Evolutionary conservation across 2,888 invertebrate genomes (phyloP), one percentile per base, ranked within the genome.

Genomic region (Zaprionus bogoriensis): DNA sequence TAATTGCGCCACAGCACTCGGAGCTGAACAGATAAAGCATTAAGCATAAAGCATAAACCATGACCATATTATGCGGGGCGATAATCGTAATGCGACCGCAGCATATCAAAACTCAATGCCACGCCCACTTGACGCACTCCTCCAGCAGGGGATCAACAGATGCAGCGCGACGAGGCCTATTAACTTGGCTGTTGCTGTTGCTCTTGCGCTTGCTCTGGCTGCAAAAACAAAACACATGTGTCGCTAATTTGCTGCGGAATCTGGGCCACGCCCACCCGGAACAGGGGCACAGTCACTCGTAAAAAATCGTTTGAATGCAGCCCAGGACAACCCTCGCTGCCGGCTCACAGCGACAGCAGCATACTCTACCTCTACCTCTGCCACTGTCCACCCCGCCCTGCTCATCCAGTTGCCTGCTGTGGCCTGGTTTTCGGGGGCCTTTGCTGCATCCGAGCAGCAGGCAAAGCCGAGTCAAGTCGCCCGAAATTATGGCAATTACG

Each of bases 401-500:
- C n/a, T n/a, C n/a, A n/a, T n/a, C n/a, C n/a, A n/a, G 42, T 44
- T 60, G 41, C n/a, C n/a, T n/a, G n/a, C n/a, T n/a, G 32, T 61
- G 61, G 39, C 39, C 32, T 50, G 32, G 36, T n/a, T 36, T 32
- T 47, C 36, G n/a, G 36, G 9, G 61, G 10, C 61, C 44, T 6
- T 23, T 23, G 23, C 23, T 47, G 19, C n/a, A n/a, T n/a, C n/a
- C n/a, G n/a, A n/a, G n/a, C n/a, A n/a, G n/a, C n/a, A n/a, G n/a
- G n/a, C 68, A 39, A 50, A 39, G 44, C 22, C 67, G 67, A 77
- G 70, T 74, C 84, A 80, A 80, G 82, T 85, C 76, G 73, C 73
- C 82, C 79, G 63, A 84, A 85, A 81, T 85, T 82, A 85, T 80
- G 80, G 80, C 80, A 80, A 80, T 80, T 81, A 81, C 85, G 85